Percentiles rank a stretch among this genome's conserved stretches.
phyloP scores from a whole-genome alignment of 2,888 invertebrate genomes.

The Formica aserva region DNA sequence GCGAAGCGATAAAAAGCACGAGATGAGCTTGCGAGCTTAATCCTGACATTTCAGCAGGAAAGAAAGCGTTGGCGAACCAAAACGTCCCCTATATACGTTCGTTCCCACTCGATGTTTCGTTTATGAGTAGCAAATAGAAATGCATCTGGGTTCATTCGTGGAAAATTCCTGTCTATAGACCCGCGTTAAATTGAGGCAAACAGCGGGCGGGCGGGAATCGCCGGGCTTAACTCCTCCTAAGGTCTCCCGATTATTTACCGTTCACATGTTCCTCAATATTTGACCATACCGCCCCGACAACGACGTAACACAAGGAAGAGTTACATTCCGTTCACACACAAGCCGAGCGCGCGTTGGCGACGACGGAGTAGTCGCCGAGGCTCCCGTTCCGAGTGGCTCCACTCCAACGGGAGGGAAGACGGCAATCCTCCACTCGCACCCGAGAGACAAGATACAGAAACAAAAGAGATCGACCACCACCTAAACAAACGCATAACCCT shows the following conservation, averaged over 20 bases:
- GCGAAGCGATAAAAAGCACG: constrained; percentile 2
- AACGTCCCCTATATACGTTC: background rate
- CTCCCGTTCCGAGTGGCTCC: constrained; percentile 42
- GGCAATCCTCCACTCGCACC: constrained; percentile 50
- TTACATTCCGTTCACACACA: constrained; percentile 57
- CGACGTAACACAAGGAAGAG: constrained; percentile 49
- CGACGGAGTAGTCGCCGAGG: constrained; percentile 24
- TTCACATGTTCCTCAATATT: constrained; percentile 56
- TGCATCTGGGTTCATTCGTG: constrained; percentile 37
- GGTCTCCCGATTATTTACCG: constrained; percentile 44
- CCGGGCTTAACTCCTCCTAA: constrained; percentile 13
- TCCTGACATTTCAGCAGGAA: background rate
- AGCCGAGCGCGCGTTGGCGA: constrained; percentile 14
- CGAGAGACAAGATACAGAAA: constrained; percentile 72
- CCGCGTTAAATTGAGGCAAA: constrained; percentile 46
- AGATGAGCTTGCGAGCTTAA: constrained; percentile 1
- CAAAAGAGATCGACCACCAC: constrained; percentile 72
- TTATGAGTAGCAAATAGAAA: constrained; percentile 46
- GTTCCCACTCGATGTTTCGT: constrained; percentile 29
- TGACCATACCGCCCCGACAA: constrained; percentile 40
- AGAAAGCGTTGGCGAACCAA: background rate
- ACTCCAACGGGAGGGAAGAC: constrained; percentile 44
- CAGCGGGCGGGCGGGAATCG: constrained; percentile 18
- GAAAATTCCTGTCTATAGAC: constrained; percentile 31
- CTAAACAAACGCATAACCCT: constrained; percentile 74